Conservation (phyloP, 2,113 vertebrate species). For the Brachypodius melanocephalos region DNA sequence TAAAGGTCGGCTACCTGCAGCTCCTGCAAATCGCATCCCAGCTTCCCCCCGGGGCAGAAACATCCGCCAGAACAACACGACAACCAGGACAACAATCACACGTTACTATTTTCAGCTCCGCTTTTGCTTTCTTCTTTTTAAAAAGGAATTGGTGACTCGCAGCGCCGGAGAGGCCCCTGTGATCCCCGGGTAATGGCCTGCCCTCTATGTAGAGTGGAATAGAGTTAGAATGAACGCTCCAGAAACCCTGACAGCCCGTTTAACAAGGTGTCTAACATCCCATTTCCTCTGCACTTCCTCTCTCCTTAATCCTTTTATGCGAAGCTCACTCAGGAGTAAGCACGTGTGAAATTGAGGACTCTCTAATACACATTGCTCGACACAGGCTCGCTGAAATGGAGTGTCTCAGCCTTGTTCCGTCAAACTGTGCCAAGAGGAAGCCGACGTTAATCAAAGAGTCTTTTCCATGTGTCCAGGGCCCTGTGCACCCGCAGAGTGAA, state of each 20-base stretch:
- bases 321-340: slow-evolving; percentile 96
- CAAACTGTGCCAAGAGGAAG: slow-evolving; percentile 69
- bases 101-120: not conserved
- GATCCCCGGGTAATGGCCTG: slow-evolving; percentile 76
- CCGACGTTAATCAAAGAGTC: slow-evolving; percentile 66
- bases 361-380: slow-evolving; percentile 84
- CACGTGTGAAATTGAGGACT: slow-evolving; percentile 99
- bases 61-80: not conserved
- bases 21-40: not conserved
- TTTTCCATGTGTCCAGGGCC: slow-evolving; percentile 58
- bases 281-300: slow-evolving; percentile 90
- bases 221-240: slow-evolving; percentile 86
- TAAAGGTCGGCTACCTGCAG: not conserved
- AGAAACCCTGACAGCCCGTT: slow-evolving; percentile 87
- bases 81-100: not conserved
- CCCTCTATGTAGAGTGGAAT: slow-evolving; percentile 78
- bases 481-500: slow-evolving; percentile 13
- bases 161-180: slow-evolving; percentile 54
- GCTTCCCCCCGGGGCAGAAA: not conserved
- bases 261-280: slow-evolving; percentile 93
- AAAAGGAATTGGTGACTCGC: slow-evolving; percentile 43
- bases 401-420: slow-evolving; percentile 72
- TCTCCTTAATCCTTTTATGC: slow-evolving; percentile 94
- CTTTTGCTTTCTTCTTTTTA: slow-evolving; percentile 17
- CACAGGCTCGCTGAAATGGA: slow-evolving; percentile 70